Evolutionary conservation across 2,113 vertebrate species (phyloP).

Genomic region (Rissa tridactyla): DNA sequence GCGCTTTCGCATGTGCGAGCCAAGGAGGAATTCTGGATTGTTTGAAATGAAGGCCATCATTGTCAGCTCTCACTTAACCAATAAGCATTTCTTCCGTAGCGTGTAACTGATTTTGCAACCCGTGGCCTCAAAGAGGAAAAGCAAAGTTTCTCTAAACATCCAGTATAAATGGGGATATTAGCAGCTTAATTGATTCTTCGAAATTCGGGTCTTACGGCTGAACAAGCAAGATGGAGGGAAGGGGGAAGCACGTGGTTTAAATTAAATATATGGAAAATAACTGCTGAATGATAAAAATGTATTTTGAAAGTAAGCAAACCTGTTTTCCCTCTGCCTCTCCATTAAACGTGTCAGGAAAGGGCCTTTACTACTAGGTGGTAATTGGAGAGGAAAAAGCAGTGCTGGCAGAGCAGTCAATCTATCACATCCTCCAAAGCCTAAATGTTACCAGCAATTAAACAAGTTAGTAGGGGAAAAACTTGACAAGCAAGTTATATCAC

Average conservation of each 20-base stretch:
- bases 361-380: constrained; percentile 48
- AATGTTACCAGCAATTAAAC: constrained; percentile 35
- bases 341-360: constrained; percentile 54
- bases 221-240: background rate
- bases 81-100: background rate
- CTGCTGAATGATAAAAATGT: constrained; percentile 37
- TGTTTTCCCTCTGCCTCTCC: constrained; percentile 33
- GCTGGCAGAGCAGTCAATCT: constrained; percentile 28
- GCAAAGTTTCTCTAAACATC: constrained; percentile 25
- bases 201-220: background rate
- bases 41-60: background rate
- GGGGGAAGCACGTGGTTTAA: constrained; percentile 14
- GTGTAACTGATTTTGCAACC: background rate
- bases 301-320: constrained; percentile 49
- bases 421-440: constrained; percentile 18
- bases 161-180: background rate
- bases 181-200: background rate
- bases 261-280: constrained; percentile 24
- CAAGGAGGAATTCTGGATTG: background rate
- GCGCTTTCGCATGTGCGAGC: background rate
- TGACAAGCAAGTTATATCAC: constrained; percentile 36
- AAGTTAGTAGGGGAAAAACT: constrained; percentile 15
- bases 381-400: constrained; percentile 53
- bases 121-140: background rate
- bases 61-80: constrained; percentile 18